Percentiles rank a stretch among this genome's conserved stretches.
Evolutionary conservation across 2,113 vertebrate species (phyloP).

Genomic region (Lonchura striata): DNA sequence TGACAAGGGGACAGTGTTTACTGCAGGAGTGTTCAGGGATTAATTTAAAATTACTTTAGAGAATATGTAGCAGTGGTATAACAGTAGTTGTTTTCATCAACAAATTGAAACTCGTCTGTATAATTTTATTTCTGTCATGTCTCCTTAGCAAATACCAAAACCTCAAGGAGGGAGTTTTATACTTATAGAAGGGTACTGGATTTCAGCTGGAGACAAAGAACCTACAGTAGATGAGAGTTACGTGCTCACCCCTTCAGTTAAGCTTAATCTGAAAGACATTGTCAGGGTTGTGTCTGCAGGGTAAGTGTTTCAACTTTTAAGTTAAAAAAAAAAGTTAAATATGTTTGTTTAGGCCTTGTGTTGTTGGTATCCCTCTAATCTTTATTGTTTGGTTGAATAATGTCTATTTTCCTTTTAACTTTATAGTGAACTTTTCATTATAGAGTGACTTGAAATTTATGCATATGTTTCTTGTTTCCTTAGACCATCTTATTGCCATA

Average conservation of each 20-base stretch:
- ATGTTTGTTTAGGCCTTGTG: neutral
- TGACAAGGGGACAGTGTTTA: neutral
- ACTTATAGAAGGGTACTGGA: constrained; percentile 93
- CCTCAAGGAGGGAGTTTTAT: constrained; percentile 79
- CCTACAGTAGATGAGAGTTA: constrained; percentile 85
- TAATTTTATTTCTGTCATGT: constrained; percentile 10
- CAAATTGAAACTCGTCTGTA: neutral
- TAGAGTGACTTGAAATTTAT: neutral
- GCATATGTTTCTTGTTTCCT: constrained; percentile 1
- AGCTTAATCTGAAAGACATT: constrained; percentile 92
- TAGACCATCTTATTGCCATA: neutral
- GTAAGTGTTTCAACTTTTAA: constrained; percentile 70
- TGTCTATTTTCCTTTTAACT: neutral
- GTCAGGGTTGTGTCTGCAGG: constrained; percentile 91
- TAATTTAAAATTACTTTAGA: neutral
- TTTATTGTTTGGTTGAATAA: neutral
- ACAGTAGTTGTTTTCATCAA: neutral
- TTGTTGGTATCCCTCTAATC: neutral
- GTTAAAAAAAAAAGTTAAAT: neutral
- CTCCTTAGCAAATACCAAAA: constrained; percentile 85
- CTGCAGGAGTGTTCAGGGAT: neutral
- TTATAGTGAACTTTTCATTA: neutral
- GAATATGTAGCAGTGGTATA: neutral
- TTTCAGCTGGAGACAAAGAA: constrained; percentile 88
- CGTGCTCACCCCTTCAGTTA: constrained; percentile 90